phyloP scores from a whole-genome alignment of 2,888 invertebrate genomes.

The Didymodactylos carnosus region DNA sequence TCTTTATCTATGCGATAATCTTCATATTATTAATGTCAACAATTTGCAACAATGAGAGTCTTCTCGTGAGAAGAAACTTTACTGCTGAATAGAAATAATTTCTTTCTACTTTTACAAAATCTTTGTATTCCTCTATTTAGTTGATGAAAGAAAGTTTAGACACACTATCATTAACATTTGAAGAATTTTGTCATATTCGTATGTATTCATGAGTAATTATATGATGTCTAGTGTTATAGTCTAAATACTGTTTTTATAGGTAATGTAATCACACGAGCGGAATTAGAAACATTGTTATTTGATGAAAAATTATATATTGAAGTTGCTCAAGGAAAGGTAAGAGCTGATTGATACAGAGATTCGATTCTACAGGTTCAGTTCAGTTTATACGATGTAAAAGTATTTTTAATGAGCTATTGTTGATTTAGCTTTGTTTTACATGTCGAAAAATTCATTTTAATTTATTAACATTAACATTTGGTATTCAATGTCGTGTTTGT shows the following conservation, averaged over 20 bases:
- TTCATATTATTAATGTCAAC: too few relatives aligned
- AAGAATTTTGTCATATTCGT: not conserved
- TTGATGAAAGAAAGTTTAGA: not conserved
- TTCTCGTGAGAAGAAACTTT: too few relatives aligned
- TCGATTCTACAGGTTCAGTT: too few relatives aligned
- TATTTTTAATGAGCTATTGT: too few relatives aligned
- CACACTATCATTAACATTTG: not conserved
- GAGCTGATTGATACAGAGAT: too few relatives aligned
- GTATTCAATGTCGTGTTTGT: not conserved
- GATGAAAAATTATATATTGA: not conserved
- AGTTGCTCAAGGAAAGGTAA: not conserved
- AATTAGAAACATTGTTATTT: not conserved
- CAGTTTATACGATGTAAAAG: too few relatives aligned
- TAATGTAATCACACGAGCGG: not conserved
- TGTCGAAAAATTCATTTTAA: conserved; percentile 1
- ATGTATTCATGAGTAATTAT: too few relatives aligned
- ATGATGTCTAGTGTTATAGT: too few relatives aligned
- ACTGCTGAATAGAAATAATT: too few relatives aligned
- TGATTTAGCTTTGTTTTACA: not conserved
- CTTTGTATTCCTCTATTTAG: not conserved
- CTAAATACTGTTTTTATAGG: too few relatives aligned
- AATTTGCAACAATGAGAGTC: too few relatives aligned
- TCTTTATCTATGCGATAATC: too few relatives aligned
- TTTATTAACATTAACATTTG: not conserved
- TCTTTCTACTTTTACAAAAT: not conserved